Evolutionary conservation across 2,888 invertebrate genomes (phyloP).

Genomic region (Acanthosepion esculentum): DNA sequence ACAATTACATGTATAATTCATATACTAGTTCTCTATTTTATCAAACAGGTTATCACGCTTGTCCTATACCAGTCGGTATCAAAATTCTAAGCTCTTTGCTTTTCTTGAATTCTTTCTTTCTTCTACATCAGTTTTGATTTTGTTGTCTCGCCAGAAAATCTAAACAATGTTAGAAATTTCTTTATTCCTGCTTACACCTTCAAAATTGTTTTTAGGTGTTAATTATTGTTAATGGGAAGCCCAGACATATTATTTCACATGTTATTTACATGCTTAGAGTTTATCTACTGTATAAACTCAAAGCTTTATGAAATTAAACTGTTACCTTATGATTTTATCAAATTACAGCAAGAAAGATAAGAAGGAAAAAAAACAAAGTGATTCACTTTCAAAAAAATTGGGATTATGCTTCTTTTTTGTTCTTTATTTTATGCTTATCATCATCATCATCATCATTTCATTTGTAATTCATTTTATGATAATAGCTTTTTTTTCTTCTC

Average conservation of each 20-base stretch:
- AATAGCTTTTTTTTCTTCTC: not conserved
- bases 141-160: not conserved
- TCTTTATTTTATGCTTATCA: not conserved
- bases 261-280: not conserved
- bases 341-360: not conserved
- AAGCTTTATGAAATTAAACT: not conserved
- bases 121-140: too few relatives aligned
- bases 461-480: not conserved
- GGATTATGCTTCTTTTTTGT: not conserved
- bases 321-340: not conserved
- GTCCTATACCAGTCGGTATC: not conserved
- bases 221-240: not conserved
- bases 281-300: not conserved
- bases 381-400: not conserved
- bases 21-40: not conserved
- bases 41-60: not conserved
- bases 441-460: not conserved
- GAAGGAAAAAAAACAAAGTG: not conserved
- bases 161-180: not conserved
- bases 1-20: too few relatives aligned
- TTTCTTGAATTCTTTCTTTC: not conserved
- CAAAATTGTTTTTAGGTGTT: not conserved
- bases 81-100: not conserved
- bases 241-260: not conserved
- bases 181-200: not conserved